Percentiles rank a stretch among this genome's conserved stretches.
phyloP scores from a whole-genome alignment of 2,113 vertebrate genomes.

The Malurus elegans region DNA sequence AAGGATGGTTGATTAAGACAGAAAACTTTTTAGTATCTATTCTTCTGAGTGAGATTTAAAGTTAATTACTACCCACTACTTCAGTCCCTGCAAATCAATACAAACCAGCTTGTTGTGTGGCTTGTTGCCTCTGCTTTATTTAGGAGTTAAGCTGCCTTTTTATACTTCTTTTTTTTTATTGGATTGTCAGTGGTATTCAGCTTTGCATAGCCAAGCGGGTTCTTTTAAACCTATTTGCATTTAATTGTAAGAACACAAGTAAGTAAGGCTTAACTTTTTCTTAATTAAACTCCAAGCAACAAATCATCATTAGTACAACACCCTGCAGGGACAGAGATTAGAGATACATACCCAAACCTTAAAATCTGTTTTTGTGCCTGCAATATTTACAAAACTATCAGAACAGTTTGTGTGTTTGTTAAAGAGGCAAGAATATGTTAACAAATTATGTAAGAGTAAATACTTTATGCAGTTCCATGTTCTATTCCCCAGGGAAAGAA shows the following conservation, averaged over 20 bases:
- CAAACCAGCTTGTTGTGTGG: not conserved
- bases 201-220: slow-evolving; percentile 4
- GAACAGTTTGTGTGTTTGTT: not conserved
- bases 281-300: slow-evolving; percentile 46
- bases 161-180: not conserved
- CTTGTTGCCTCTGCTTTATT: not conserved
- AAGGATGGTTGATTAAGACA: not conserved
- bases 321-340: slow-evolving; percentile 34
- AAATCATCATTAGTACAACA: slow-evolving; percentile 9
- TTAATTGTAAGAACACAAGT: slow-evolving; percentile 15
- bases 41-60: not conserved
- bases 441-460: not conserved
- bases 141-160: not conserved
- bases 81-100: not conserved
- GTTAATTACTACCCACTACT: not conserved
- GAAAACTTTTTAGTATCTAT: not conserved
- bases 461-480: not conserved
- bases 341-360: not conserved
- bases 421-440: not conserved
- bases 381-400: slow-evolving; percentile 9
- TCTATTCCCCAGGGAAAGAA: not conserved
- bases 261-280: slow-evolving; percentile 37
- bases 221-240: slow-evolving; percentile 31
- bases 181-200: not conserved
- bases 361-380: not conserved